Evolutionary conservation across 1,140 invertebrate genomes (phyloP), one percentile per base, ranked within the genome.

Genomic region (Matsumurasca onukii): DNA sequence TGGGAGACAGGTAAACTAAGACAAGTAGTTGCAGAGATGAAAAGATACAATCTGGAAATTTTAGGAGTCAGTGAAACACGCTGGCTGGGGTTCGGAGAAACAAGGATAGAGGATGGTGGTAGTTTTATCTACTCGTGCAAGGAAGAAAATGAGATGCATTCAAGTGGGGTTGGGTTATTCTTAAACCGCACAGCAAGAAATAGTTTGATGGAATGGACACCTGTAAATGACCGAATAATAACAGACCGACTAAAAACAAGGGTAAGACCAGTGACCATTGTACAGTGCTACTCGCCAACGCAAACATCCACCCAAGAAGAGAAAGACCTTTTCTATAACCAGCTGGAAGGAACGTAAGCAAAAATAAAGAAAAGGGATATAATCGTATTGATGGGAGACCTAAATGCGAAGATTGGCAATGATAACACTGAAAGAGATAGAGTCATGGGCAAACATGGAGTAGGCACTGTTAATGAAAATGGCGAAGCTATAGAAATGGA

Each of bases 391-490:
- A 45, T 45, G 34, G 34, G 34, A 45, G 34, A 45, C 34, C 17
- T 45, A 9, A 45, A 45, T 45, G 34, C 17, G 17, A 45, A 45
- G 34, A 45, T 45, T 45, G 34, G 17, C 17, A 12, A 12, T 9
- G 17, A 45, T 17, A 45, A 45, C 17, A 17, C 9, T 12, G 34
- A 12, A 9, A 45, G 34, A 45, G 17, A 45, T 9, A 45, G 34
- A 45, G 17, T 45, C 9, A 45, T 45, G 34, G 34, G 34, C 34
- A 45, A 17, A 39, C n/a, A 30, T 65, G 63, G 31, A 39, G 45
- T 22, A 25, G 63, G 48, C 31, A 45, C 5, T 31, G 48, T 25
- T 17, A 45, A 2, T 48, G 25, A 12, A 62, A 27, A 62, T 62
- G 22, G 59, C 24, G 30, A 27, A 29, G 22, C 27, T 62, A 30